These are phyloP conservation scores for Anas bahamensis DNA, from an alignment of 2,797 vertebrate genomes.

Conservation along the genomic window DNA sequence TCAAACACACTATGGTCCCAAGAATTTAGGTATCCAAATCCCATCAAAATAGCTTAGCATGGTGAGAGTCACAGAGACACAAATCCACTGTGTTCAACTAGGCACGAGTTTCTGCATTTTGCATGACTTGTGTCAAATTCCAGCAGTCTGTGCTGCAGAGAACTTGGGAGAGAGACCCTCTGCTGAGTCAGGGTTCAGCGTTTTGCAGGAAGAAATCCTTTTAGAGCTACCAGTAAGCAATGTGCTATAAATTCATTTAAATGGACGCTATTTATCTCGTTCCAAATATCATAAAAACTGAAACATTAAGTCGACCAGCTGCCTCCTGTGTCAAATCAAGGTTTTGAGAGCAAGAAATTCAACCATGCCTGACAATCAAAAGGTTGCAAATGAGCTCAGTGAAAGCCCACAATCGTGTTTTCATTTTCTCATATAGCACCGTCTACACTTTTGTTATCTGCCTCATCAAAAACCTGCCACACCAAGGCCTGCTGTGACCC, in stretches of 20 bases:
- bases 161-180: not conserved
- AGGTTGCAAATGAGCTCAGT: not conserved
- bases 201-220: constrained; percentile 6
- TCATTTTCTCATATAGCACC: not conserved
- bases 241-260: not conserved
- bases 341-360: not conserved
- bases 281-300: not conserved
- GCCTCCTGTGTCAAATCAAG: not conserved
- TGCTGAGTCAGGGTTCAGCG: not conserved
- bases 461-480: not conserved
- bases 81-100: not conserved
- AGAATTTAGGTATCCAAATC: not conserved
- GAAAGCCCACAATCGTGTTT: not conserved
- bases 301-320: not conserved
- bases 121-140: not conserved
- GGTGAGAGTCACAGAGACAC: not conserved
- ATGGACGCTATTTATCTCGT: not conserved
- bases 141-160: not conserved
- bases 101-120: not conserved
- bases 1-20: not conserved
- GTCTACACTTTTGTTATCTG: not conserved
- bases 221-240: not conserved
- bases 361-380: not conserved
- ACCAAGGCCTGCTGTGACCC: not conserved
- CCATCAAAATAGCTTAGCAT: not conserved